Conservation (phyloP, 2,888 invertebrate genomes). For the Agrypnus murinus region DNA sequence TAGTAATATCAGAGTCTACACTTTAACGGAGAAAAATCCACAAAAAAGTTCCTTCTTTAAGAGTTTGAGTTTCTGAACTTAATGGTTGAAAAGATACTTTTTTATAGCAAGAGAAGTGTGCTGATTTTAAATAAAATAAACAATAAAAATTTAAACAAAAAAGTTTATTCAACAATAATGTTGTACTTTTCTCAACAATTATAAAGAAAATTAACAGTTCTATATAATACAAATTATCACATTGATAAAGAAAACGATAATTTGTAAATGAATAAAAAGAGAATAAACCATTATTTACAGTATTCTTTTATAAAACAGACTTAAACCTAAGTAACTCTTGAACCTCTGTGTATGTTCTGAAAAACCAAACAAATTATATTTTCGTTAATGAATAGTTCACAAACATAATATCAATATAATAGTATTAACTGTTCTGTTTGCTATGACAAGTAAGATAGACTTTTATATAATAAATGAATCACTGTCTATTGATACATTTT, state of each 20-base stretch:
- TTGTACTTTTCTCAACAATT: constrained; percentile 66
- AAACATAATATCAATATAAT: constrained; percentile 54
- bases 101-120: no score
- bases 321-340: constrained; percentile 49
- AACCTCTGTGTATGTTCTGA: constrained; percentile 49
- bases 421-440: constrained; percentile 16
- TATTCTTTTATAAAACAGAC: constrained; percentile 52
- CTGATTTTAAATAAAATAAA: not conserved
- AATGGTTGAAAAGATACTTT: no score
- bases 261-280: constrained; percentile 52
- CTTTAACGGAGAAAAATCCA: no score
- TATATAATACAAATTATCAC: constrained; percentile 54
- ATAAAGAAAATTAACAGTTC: constrained; percentile 65
- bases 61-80: no score
- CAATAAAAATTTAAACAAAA: constrained; percentile 53
- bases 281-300: constrained; percentile 65
- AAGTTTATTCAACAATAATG: constrained; percentile 64
- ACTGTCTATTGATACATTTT: no score
- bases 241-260: constrained; percentile 34
- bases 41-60: no score
- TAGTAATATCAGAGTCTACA: no score
- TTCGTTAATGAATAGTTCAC: constrained; percentile 42
- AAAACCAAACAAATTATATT: constrained; percentile 46
- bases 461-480: no score
- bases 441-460: no score